Conservation (phyloP, 2,888 invertebrate genomes). For the Trileptium ribeirensis region DNA sequence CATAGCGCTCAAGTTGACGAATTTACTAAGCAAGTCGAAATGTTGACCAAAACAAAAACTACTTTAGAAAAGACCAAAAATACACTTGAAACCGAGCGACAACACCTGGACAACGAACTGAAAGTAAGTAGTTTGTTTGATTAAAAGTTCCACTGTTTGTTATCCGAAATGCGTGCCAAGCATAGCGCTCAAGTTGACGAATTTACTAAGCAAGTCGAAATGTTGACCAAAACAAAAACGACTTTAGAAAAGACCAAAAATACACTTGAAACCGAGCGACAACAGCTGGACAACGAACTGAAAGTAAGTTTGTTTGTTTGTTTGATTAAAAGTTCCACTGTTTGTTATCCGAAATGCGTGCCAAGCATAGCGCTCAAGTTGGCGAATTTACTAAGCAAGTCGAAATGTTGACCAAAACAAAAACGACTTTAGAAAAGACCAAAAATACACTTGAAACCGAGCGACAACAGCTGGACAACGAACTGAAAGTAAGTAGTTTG, state of each 20-base stretch:
- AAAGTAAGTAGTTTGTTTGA: no score
- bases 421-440: conserved; percentile 77
- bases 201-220: conserved; percentile 84
- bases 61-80: conserved; percentile 83
- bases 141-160: no score
- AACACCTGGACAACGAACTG: conserved; percentile 78
- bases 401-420: conserved; percentile 69
- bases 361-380: conserved; percentile 83
- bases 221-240: conserved; percentile 66
- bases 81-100: conserved; percentile 82
- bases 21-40: conserved; percentile 84
- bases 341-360: no score
- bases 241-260: conserved; percentile 83
- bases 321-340: no score
- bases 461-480: conserved; percentile 85
- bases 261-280: conserved; percentile 82
- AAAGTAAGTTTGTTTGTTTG: no score
- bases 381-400: conserved; percentile 81
- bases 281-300: conserved; percentile 78
- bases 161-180: conserved; percentile 87
- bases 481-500: conserved; percentile 56
- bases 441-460: conserved; percentile 83
- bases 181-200: conserved; percentile 78
- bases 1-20: conserved; percentile 78
- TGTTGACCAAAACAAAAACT: conserved; percentile 66